Evolutionary conservation across 1,140 invertebrate genomes (phyloP).

Genomic region (Sitobion miscanthi): DNA sequence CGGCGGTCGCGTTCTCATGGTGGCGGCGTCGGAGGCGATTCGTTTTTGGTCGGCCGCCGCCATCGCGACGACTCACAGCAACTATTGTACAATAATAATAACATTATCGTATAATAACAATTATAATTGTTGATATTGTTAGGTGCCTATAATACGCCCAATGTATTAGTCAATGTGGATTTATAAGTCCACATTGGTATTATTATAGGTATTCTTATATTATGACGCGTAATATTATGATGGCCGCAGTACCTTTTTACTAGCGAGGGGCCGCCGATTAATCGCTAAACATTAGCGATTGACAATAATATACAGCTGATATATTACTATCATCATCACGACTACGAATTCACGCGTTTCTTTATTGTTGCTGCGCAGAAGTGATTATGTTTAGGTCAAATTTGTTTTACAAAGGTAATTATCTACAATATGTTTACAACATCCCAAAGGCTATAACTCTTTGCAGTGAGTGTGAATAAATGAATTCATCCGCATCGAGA

Average conservation of each 20-base stretch:
- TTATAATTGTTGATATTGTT: neutral
- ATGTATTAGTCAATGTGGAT: no score
- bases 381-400: neutral
- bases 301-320: no score
- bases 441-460: no score
- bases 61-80: neutral
- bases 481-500: neutral
- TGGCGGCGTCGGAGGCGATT: neutral
- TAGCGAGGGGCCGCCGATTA: neutral
- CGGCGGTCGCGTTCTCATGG: neutral
- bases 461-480: neutral
- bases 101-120: neutral
- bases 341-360: neutral
- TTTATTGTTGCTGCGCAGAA: neutral
- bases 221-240: neutral
- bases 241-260: neutral
- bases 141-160: no score
- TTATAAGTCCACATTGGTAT: no score
- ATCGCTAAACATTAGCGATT: neutral
- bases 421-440: neutral
- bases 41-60: neutral
- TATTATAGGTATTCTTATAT: neutral
- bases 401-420: neutral
- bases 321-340: no score
- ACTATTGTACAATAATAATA: neutral